Percentiles rank a stretch among this genome's conserved stretches.
phyloP scores from a whole-genome alignment of 2,797 vertebrate genomes.

The Atherinosoma microstoma region DNA sequence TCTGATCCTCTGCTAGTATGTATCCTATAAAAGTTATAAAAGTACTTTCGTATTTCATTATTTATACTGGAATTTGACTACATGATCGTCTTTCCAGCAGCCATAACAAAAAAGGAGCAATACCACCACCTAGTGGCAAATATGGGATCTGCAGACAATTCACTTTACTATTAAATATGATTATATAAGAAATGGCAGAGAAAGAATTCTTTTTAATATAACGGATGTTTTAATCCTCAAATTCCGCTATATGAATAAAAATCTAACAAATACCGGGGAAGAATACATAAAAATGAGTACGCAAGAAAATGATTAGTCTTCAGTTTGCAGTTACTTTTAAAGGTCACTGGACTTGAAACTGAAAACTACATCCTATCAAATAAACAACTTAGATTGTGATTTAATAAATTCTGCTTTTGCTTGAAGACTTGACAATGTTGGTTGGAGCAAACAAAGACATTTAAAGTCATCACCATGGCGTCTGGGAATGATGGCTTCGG shows the following conservation, averaged over 20 bases:
- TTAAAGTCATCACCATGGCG: background rate
- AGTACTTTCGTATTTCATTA: background rate
- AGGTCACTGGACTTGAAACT: too few species aligned
- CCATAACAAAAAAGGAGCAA: background rate
- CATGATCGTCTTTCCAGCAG: background rate
- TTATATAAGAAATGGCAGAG: background rate
- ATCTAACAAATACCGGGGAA: background rate
- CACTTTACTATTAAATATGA: too few species aligned
- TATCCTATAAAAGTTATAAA: background rate
- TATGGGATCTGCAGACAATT: background rate
- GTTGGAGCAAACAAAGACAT: background rate
- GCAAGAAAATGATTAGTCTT: too few species aligned
- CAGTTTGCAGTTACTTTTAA: too few species aligned
- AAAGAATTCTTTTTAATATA: background rate
- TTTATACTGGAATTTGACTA: conserved; percentile 10
- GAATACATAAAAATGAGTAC: too few species aligned
- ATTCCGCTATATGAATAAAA: background rate
- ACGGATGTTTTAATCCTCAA: background rate
- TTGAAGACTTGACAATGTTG: background rate
- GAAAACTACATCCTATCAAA: too few species aligned
- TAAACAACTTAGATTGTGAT: too few species aligned
- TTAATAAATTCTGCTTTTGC: background rate
- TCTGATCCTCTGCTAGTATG: too few species aligned
- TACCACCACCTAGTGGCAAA: conserved; percentile 2
- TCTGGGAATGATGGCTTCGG: background rate